Conservation (phyloP, 2,797 vertebrate species). For the Fistularia commersonii region DNA sequence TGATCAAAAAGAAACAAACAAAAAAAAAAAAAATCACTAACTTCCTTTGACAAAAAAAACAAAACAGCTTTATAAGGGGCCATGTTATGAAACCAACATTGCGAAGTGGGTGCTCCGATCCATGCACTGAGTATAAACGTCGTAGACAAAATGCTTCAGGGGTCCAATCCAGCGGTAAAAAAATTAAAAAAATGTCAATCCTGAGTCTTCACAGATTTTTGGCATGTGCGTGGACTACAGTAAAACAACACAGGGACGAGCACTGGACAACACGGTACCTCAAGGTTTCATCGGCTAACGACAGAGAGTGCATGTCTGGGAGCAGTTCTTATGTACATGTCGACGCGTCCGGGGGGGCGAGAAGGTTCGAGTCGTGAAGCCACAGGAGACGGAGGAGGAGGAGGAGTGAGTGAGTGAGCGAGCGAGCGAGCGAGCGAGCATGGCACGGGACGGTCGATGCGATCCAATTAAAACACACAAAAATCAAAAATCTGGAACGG, state of each 20-base stretch:
- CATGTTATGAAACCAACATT: too few relatives aligned
- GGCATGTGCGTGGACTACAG: constrained; percentile 39
- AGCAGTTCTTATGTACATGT: too few relatives aligned
- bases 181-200: constrained; percentile 57
- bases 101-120: constrained; percentile 10
- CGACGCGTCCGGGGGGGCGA: too few relatives aligned
- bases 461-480: too few relatives aligned
- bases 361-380: too few relatives aligned
- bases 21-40: too few relatives aligned
- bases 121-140: constrained; percentile 41
- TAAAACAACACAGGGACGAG: constrained; percentile 24
- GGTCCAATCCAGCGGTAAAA: constrained; percentile 45
- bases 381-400: constrained; percentile 7
- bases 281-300: constrained; percentile 17
- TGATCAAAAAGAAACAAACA: too few relatives aligned
- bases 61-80: constrained; percentile 60
- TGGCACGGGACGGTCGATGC: too few relatives aligned
- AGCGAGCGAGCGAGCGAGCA: too few relatives aligned
- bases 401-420: too few relatives aligned
- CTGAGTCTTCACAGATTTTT: constrained; percentile 64
- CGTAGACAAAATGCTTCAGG: constrained; percentile 38
- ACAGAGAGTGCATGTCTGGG: too few relatives aligned
- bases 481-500: too few relatives aligned
- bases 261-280: constrained; percentile 16
- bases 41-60: constrained; percentile 57